These are phyloP conservation scores for Tiaroga cobitis DNA, from an alignment of 2,797 vertebrate species.

Conservation along the genomic window DNA sequence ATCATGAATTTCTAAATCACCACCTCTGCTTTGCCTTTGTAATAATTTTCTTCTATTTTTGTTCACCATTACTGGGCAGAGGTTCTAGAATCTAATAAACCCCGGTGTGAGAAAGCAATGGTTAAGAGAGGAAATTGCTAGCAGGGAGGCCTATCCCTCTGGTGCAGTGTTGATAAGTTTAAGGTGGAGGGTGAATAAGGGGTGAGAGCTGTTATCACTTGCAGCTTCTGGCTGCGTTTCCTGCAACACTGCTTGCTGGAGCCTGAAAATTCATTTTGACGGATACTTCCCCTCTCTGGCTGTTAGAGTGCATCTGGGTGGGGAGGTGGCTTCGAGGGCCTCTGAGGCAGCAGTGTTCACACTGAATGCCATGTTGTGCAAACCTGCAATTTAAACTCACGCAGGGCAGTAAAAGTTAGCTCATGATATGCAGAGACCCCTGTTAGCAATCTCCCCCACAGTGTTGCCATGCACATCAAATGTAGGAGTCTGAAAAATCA, in stretches of 20 bases:
- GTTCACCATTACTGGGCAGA: conserved; percentile 41
- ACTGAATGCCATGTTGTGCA: conserved; percentile 66
- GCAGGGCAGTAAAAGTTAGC: conserved; percentile 64
- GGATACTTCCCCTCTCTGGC: conserved; percentile 82
- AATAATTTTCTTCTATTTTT: conserved; percentile 41
- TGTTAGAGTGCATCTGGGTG: conserved; percentile 66
- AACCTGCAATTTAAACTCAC: conserved; percentile 74
- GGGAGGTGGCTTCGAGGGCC: conserved; percentile 45
- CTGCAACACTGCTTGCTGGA: conserved; percentile 75
- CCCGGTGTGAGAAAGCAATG: conserved; percentile 34
- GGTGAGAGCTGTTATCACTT: conserved; percentile 70
- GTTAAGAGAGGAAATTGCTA: conserved; percentile 52
- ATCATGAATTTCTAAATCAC: conserved; percentile 11
- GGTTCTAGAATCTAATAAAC: conserved; percentile 51
- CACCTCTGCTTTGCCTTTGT: conserved; percentile 20
- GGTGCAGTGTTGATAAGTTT: conserved; percentile 64
- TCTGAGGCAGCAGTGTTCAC: conserved; percentile 61
- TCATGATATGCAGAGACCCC: conserved; percentile 68
- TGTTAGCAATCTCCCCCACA: conserved; percentile 37
- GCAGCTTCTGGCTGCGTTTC: conserved; percentile 65
- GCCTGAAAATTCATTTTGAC: conserved; percentile 87
- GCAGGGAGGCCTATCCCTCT: conserved; percentile 60
- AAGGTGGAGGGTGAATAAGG: conserved; percentile 72
- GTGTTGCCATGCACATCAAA: neutral
- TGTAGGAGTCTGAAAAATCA: neutral